Conservation (phyloP, 2,797 vertebrate species). For the Coreius guichenoti region DNA sequence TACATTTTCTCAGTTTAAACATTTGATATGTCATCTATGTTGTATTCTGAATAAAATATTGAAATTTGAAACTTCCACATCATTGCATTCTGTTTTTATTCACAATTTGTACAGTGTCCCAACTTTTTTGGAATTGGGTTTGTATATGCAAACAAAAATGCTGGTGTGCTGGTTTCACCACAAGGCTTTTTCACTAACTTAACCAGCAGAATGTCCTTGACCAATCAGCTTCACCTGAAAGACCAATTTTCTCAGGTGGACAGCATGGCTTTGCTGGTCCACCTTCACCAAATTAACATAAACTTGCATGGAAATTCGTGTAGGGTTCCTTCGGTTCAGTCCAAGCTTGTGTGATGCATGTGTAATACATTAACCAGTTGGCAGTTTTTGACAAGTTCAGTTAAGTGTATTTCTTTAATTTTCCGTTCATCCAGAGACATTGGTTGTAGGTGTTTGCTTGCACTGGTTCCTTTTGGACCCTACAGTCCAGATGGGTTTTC, state of each 20-base stretch:
- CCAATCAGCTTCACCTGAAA: background rate
- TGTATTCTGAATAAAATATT: too few species aligned
- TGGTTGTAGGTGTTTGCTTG: background rate
- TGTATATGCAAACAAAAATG: background rate
- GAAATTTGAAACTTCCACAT: too few species aligned
- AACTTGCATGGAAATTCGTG: background rate
- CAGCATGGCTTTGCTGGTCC: background rate
- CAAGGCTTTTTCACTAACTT: background rate
- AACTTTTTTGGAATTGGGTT: too few species aligned
- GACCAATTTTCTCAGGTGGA: background rate
- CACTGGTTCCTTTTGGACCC: background rate
- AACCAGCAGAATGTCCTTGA: constrained; percentile 16
- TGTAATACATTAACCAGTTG: background rate
- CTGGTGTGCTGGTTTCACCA: constrained; percentile 17
- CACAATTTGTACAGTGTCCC: too few species aligned
- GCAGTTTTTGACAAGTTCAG: background rate
- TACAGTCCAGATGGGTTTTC: background rate
- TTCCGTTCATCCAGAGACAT: background rate
- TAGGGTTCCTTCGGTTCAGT: background rate
- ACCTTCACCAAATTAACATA: background rate
- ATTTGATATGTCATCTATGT: too few species aligned
- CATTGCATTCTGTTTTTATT: too few species aligned
- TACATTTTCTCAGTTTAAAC: too few species aligned
- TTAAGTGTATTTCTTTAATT: background rate
- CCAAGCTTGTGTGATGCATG: background rate